Conservation (phyloP, 2,113 vertebrate genomes). For the Thryonomys swinderianus region DNA sequence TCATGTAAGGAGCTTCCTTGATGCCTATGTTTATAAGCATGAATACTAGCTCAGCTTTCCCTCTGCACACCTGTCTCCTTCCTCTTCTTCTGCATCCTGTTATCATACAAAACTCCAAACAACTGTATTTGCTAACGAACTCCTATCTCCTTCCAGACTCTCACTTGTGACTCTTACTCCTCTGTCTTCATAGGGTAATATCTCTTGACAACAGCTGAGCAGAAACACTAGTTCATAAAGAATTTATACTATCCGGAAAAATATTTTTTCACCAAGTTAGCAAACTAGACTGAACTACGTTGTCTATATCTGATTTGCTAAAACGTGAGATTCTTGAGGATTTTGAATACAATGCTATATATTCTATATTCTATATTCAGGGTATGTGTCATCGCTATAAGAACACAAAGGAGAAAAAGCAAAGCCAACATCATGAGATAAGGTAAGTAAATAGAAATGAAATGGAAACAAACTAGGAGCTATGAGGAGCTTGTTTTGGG, state of each 20-base stretch:
- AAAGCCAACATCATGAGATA: too few relatives aligned
- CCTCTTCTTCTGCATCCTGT: not conserved
- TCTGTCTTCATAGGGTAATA: not conserved
- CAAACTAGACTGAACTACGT: not conserved
- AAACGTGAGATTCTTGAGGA: not conserved
- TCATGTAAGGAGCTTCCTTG: not conserved
- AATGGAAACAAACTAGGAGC: too few relatives aligned
- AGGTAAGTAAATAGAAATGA: too few relatives aligned
- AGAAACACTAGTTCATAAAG: conserved; percentile 7
- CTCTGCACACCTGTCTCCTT: not conserved
- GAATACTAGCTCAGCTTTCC: not conserved
- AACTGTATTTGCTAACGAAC: not conserved
- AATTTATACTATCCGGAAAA: not conserved
- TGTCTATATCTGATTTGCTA: not conserved
- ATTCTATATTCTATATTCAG: not conserved
- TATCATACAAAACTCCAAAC: too few relatives aligned
- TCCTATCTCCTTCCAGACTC: not conserved
- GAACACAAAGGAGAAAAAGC: not conserved
- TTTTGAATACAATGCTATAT: not conserved
- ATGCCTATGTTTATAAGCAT: too few relatives aligned
- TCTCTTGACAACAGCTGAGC: not conserved
- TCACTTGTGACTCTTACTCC: not conserved
- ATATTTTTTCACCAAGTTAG: not conserved
- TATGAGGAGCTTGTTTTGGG: too few relatives aligned
- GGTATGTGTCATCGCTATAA: not conserved